Percentiles rank a stretch among this genome's conserved stretches.
These are phyloP conservation scores for Thermophis baileyi DNA, from an alignment of 2,113 vertebrate species.

Conservation along the genomic window DNA sequence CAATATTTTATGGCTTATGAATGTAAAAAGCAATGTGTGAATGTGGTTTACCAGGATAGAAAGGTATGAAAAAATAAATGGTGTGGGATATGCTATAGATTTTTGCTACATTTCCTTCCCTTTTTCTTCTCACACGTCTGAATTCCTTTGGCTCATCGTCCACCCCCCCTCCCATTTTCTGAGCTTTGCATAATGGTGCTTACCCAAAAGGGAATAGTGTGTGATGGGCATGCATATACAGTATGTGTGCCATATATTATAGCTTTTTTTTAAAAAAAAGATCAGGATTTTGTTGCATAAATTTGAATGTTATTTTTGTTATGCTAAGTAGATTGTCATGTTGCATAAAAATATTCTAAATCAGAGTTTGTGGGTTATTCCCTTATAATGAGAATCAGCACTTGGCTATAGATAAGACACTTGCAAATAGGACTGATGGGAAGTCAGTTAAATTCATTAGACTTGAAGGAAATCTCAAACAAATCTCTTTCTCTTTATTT, in stretches of 20 bases:
- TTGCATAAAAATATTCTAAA: slow-evolving; percentile 43
- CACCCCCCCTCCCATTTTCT: background rate
- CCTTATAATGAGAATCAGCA: slow-evolving; percentile 35
- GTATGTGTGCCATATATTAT: slow-evolving; percentile 9
- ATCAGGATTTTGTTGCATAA: background rate
- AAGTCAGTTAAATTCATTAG: background rate
- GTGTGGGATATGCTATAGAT: background rate
- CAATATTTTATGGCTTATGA: background rate
- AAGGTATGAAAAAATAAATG: background rate
- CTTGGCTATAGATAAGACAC: slow-evolving; percentile 31
- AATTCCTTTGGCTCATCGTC: background rate
- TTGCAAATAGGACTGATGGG: slow-evolving; percentile 47
- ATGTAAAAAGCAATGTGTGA: background rate
- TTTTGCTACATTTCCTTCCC: background rate
- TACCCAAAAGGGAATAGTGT: background rate
- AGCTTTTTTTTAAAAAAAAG: slow-evolving; percentile 3
- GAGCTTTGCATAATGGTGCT: background rate
- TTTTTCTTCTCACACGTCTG: background rate
- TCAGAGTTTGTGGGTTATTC: slow-evolving; percentile 45
- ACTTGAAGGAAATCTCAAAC: slow-evolving; percentile 26
- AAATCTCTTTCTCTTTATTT: slow-evolving; percentile 30
- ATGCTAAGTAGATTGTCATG: slow-evolving; percentile 43
- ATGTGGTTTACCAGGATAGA: slow-evolving; percentile 7
- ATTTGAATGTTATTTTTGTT: slow-evolving; percentile 38
- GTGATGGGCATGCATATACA: background rate